phyloP scores from a whole-genome alignment of 2,113 vertebrate genomes.

The Peromyscus californicus region DNA sequence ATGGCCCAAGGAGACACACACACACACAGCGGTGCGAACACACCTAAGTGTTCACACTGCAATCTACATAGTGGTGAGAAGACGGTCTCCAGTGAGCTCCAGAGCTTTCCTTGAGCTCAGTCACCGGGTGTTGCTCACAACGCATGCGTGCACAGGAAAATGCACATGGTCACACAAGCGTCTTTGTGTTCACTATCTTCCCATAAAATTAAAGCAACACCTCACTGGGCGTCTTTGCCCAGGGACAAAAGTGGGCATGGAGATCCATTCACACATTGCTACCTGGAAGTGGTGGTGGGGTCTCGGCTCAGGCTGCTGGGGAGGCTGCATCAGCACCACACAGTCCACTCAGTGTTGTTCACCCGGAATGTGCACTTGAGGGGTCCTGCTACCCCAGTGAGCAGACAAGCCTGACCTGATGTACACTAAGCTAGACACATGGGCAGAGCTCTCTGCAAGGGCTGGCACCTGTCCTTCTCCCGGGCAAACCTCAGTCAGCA shows the following conservation, averaged over 20 bases:
- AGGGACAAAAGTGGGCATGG: accelerated
- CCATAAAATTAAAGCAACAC: accelerated
- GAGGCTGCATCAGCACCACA: not conserved
- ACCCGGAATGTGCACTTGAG: accelerated
- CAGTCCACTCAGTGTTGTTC: accelerated
- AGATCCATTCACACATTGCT: accelerated
- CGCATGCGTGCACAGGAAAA: accelerated
- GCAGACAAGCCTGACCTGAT: not conserved
- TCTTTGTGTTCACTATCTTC: not conserved
- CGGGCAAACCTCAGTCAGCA: not conserved
- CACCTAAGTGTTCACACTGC: accelerated
- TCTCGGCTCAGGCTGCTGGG: accelerated
- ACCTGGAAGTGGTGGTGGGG: accelerated
- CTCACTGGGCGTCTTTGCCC: accelerated
- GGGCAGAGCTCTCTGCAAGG: not conserved
- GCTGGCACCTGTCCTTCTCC: not conserved
- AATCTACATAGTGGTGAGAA: accelerated
- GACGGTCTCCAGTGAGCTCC: accelerated
- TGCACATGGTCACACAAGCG: accelerated
- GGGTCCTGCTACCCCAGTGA: not conserved
- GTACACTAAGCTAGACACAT: not conserved
- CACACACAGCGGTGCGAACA: accelerated
- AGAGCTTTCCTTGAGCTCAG: accelerated
- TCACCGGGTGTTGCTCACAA: accelerated
- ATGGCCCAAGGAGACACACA: accelerated